Conservation (phyloP, 2,888 invertebrate genomes). For the Orthosia gothica region DNA sequence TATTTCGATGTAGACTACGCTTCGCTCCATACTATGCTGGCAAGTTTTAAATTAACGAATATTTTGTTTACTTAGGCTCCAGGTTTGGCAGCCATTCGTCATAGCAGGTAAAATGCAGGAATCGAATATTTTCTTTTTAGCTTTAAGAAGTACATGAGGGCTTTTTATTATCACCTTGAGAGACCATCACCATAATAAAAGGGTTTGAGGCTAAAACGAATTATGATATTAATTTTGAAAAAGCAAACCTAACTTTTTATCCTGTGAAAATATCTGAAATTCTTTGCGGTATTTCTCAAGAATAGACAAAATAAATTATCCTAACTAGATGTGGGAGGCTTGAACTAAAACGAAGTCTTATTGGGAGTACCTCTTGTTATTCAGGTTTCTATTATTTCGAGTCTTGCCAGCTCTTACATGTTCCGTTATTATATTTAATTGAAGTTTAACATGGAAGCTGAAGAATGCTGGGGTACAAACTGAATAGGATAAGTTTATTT, state of each 20-base stretch:
- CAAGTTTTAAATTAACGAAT: too few relatives aligned
- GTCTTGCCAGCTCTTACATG: conserved; percentile 11
- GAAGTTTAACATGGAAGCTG: conserved; percentile 4
- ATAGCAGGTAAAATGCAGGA: too few relatives aligned
- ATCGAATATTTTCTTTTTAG: too few relatives aligned
- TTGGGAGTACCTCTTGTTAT: conserved; percentile 41
- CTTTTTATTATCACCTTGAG: too few relatives aligned
- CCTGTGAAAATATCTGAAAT: neutral
- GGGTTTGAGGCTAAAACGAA: too few relatives aligned
- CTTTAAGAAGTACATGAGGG: too few relatives aligned
- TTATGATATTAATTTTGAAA: neutral
- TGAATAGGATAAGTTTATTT: neutral
- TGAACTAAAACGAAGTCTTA: conserved; percentile 17
- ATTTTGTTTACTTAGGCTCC: too few relatives aligned
- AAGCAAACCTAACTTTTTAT: neutral
- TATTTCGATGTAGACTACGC: too few relatives aligned
- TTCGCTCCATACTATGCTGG: too few relatives aligned
- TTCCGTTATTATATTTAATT: conserved; percentile 35
- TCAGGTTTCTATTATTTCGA: conserved; percentile 38
- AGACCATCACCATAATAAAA: too few relatives aligned
- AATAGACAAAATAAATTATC: conserved; percentile 3
- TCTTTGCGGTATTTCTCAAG: neutral
- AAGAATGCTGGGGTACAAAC: conserved; percentile 9
- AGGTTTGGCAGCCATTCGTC: too few relatives aligned
- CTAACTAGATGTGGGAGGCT: conserved; percentile 10